phyloP scores from a whole-genome alignment of 2,888 invertebrate species.

The Aproaerema taeniolella region DNA sequence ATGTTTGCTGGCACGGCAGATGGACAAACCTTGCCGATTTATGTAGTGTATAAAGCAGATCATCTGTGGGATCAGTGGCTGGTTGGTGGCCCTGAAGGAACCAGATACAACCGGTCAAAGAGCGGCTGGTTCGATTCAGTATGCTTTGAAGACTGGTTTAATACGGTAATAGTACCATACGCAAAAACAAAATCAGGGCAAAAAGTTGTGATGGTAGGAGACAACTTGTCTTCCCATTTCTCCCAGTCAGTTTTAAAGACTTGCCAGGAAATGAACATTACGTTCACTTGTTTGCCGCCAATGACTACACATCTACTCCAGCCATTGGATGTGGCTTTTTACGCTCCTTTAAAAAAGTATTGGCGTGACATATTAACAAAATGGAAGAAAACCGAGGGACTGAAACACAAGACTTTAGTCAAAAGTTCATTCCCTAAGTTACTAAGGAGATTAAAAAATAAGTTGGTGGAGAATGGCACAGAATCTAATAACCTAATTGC shows the following conservation, averaged over 20 bases:
- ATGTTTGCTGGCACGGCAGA: slow-evolving; percentile 18
- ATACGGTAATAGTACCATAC: slow-evolving; percentile 7
- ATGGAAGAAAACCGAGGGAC: neutral
- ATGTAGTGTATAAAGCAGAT: slow-evolving; percentile 15
- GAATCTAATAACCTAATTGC: too few relatives aligned
- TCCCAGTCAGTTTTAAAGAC: neutral
- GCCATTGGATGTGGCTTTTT: slow-evolving; percentile 26
- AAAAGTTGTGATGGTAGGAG: neutral
- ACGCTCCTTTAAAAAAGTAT: slow-evolving; percentile 21
- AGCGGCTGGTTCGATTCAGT: slow-evolving; percentile 13
- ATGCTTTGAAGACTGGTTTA: slow-evolving; percentile 14
- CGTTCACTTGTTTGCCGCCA: slow-evolving; percentile 21
- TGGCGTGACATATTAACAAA: neutral
- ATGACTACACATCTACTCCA: slow-evolving; percentile 25
- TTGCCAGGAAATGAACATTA: slow-evolving; percentile 15
- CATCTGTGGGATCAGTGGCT: slow-evolving; percentile 17
- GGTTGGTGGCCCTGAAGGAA: slow-evolving; percentile 15
- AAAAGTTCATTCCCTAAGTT: neutral
- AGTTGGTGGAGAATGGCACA: too few relatives aligned
- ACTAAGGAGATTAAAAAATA: too few relatives aligned
- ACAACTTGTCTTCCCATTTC: neutral
- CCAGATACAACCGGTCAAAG: slow-evolving; percentile 14
- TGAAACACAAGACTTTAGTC: neutral
- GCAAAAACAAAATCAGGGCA: neutral
- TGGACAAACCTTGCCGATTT: slow-evolving; percentile 15